phyloP scores from a whole-genome alignment of 2,113 vertebrate genomes.

The Ciconia maguari region DNA sequence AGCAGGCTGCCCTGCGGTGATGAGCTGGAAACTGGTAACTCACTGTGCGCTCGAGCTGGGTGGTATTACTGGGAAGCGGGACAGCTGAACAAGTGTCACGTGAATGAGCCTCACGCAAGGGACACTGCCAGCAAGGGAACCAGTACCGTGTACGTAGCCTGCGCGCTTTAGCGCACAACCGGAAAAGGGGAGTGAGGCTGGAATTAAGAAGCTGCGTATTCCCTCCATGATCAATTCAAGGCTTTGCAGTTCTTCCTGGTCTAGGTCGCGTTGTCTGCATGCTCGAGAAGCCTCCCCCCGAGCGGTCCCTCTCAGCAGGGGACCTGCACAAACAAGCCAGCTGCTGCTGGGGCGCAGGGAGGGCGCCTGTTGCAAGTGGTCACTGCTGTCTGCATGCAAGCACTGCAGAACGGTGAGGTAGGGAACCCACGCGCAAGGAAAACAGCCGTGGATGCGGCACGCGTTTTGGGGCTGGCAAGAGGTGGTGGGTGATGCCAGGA shows the following conservation, averaged over 20 bases:
- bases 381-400: not conserved
- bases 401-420: rapidly evolving
- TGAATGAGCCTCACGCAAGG: not conserved
- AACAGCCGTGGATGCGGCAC: not conserved
- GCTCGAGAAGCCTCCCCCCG: not conserved
- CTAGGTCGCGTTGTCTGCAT: not conserved
- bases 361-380: rapidly evolving
- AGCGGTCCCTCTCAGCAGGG: not conserved
- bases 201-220: not conserved
- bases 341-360: not conserved
- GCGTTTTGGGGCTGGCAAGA: not conserved
- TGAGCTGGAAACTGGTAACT: not conserved
- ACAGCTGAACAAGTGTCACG: not conserved
- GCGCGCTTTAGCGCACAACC: rapidly evolving
- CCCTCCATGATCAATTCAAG: not conserved
- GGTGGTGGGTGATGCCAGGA: not conserved
- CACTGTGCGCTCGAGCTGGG: rapidly evolving
- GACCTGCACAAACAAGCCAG: not conserved
- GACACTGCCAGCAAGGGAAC: not conserved
- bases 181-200: not conserved
- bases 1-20: not conserved
- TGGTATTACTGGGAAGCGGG: not conserved
- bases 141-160: not conserved
- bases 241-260: not conserved
- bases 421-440: rapidly evolving